phyloP scores from a whole-genome alignment of 53 echinoderm and acorn worm species.

The Apostichopus leukothele region DNA sequence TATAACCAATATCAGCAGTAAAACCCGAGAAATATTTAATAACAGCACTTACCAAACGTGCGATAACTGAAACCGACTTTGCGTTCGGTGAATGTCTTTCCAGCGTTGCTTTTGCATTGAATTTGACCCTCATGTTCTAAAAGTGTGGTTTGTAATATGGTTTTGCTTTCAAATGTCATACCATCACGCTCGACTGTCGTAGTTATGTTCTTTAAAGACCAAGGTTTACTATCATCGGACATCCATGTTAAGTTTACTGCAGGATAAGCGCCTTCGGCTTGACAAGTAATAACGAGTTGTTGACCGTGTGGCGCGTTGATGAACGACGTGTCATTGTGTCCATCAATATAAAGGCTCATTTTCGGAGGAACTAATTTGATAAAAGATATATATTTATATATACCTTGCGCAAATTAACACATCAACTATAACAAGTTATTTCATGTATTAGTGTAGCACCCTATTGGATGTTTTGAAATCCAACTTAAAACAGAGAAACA shows the following conservation, averaged over 20 bases:
- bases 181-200: neutral
- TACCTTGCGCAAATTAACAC: too few species aligned
- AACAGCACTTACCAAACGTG: neutral
- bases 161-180: neutral
- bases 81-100: neutral
- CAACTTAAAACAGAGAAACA: too few species aligned
- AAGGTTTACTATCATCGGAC: neutral
- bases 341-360: neutral
- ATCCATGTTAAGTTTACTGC: neutral
- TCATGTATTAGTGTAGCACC: too few species aligned
- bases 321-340: neutral
- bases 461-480: too few species aligned
- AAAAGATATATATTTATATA: neutral
- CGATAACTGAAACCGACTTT: neutral
- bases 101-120: neutral
- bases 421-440: too few species aligned
- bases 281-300: neutral
- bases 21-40: too few species aligned
- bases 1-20: too few species aligned
- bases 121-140: neutral
- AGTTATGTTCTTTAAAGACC: neutral
- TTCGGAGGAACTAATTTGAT: neutral
- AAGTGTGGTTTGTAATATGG: neutral
- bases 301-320: neutral
- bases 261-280: neutral